These are phyloP conservation scores for Sanderia malayensis DNA, from an alignment of 30 jellyfish, hydroid and myxozoan genomes.

Conservation along the genomic window DNA sequence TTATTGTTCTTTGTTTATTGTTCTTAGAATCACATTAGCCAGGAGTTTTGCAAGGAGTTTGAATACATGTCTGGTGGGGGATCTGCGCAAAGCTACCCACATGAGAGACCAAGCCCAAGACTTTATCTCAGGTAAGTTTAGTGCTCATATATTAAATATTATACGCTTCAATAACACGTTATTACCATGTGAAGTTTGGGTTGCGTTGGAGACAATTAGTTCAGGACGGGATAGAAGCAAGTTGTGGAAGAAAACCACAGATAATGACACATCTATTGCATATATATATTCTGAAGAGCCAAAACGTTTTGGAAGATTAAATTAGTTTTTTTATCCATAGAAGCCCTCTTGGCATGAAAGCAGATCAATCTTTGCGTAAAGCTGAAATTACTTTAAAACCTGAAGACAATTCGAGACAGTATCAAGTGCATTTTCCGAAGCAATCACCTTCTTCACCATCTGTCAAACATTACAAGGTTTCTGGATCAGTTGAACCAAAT, in stretches of 20 bases:
- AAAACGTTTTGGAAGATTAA: too few relatives aligned
- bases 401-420: constrained; percentile 59
- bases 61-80: not conserved
- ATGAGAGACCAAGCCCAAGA: constrained; percentile 59
- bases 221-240: too few relatives aligned
- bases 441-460: constrained; percentile 23
- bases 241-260: too few relatives aligned
- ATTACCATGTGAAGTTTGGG: too few relatives aligned
- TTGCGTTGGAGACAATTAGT: too few relatives aligned
- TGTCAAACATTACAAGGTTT: constrained; percentile 51
- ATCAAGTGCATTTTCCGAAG: constrained; percentile 79
- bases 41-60: constrained; percentile 26
- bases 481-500: constrained; percentile 92
- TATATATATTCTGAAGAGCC: too few relatives aligned
- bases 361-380: constrained; percentile 18
- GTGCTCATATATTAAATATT: too few relatives aligned
- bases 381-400: constrained; percentile 49
- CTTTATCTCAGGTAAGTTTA: constrained; percentile 32
- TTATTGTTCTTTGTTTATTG: not conserved
- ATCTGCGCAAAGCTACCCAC: constrained; percentile 43
- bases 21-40: constrained; percentile 31
- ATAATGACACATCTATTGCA: too few relatives aligned
- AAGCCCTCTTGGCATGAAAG: constrained; percentile 9
- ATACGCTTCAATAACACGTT: too few relatives aligned
- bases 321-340: too few relatives aligned